Evolutionary conservation across 1,140 invertebrate genomes (phyloP).

Genomic region (Drosophila bifasciata): DNA sequence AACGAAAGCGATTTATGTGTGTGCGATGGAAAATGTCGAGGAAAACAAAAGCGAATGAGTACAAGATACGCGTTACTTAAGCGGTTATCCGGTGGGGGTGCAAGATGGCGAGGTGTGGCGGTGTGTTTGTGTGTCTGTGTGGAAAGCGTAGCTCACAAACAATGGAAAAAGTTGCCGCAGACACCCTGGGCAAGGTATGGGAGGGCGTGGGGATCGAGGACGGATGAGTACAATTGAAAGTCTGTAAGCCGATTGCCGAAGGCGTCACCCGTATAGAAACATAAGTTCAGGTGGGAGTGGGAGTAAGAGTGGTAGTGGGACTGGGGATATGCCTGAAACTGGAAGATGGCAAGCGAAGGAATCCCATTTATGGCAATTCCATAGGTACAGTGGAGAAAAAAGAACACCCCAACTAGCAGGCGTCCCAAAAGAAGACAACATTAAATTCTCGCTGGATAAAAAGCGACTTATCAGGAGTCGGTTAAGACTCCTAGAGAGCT

Average conservation of each 20-base stretch:
- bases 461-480: constrained; percentile 22
- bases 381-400: constrained; percentile 25
- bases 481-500: constrained; percentile 15
- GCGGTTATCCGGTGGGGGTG: constrained; percentile 18
- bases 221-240: constrained; percentile 34
- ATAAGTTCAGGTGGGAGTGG: constrained; percentile 25
- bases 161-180: constrained; percentile 33
- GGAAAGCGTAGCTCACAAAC: constrained; percentile 11
- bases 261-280: constrained; percentile 22
- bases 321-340: not conserved
- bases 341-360: constrained; percentile 14
- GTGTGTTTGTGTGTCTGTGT: constrained; percentile 8
- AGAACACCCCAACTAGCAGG: constrained; percentile 33
- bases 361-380: constrained; percentile 46
- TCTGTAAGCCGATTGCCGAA: constrained; percentile 49
- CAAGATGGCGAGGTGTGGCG: not conserved
- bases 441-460: constrained; percentile 28
- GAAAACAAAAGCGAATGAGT: constrained; percentile 25
- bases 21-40: constrained; percentile 12
- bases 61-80: constrained; percentile 45
- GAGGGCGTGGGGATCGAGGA: not conserved
- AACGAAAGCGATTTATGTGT: constrained; percentile 37
- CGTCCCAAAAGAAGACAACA: constrained; percentile 21
- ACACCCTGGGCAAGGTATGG: constrained; percentile 3
- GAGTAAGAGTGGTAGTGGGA: not conserved